These are phyloP conservation scores for Zoanthus sociatus DNA, from an alignment of 92 coral and sea anemone genomes.

Conservation along the genomic window DNA sequence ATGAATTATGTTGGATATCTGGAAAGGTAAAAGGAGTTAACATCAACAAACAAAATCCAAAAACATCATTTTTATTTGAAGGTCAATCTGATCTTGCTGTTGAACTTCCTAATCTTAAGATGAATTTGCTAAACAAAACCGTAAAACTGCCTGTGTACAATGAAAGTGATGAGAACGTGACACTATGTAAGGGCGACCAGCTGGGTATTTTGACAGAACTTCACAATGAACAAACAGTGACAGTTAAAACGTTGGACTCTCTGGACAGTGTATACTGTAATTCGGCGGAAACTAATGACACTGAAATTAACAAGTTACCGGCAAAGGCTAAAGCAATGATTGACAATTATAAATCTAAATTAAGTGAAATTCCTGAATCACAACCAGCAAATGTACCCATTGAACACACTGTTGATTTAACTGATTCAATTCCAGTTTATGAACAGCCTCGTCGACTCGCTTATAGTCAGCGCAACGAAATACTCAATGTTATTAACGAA, in stretches of 20 bases:
- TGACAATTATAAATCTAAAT: background rate
- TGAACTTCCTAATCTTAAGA: conserved; percentile 21
- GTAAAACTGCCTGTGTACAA: conserved; percentile 25
- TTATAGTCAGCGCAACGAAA: background rate
- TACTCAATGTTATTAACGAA: background rate
- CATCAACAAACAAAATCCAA: conserved; percentile 8
- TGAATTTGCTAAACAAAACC: conserved; percentile 24
- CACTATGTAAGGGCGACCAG: conserved; percentile 7
- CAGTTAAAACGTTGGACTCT: background rate
- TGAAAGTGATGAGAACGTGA: conserved; percentile 33
- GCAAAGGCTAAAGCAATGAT: background rate
- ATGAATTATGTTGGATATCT: conserved; percentile 22
- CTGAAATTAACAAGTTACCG: background rate
- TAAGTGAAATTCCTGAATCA: conserved; percentile 25
- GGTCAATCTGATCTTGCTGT: conserved; percentile 12
- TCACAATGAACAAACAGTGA: conserved; percentile 32
- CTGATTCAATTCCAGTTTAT: background rate
- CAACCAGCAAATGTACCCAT: conserved; percentile 30
- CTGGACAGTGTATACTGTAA: conserved; percentile 3
- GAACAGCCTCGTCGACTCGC: conserved; percentile 9
- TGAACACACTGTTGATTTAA: conserved; percentile 25
- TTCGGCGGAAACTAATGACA: conserved; percentile 10
- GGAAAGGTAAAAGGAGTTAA: conserved; percentile 21
- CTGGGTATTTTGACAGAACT: conserved; percentile 33
- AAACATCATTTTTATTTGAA: conserved; percentile 33